These are phyloP conservation scores for Pristionchus mayeri DNA, from an alignment of 2,888 invertebrate species.

Conservation along the genomic window DNA sequence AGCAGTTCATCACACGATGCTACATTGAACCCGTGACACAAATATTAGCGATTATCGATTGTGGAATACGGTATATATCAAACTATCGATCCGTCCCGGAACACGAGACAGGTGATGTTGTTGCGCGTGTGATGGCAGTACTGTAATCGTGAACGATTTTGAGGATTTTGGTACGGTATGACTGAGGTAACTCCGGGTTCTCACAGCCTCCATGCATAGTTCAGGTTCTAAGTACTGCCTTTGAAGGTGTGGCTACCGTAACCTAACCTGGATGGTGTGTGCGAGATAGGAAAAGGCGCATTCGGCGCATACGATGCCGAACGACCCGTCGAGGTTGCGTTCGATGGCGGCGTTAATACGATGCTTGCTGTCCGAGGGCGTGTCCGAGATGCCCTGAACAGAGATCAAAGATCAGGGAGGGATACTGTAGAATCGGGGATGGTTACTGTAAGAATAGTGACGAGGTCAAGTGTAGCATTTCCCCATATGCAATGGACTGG, in stretches of 20 bases:
- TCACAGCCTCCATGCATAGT: too few relatives aligned
- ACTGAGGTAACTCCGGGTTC: too few relatives aligned
- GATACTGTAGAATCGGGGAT: too few relatives aligned
- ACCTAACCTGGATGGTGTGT: slow-evolving; percentile 43
- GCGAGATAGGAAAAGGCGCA: slow-evolving; percentile 45
- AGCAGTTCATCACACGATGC: too few relatives aligned
- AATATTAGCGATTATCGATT: neutral
- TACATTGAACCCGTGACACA: too few relatives aligned
- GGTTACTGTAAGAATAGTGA: neutral
- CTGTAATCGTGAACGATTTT: neutral
- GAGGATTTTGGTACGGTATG: neutral
- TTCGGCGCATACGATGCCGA: slow-evolving; percentile 29
- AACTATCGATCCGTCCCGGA: slow-evolving; percentile 22
- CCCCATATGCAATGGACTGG: too few relatives aligned
- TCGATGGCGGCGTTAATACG: slow-evolving; percentile 36
- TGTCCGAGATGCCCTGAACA: slow-evolving; percentile 38
- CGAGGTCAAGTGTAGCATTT: too few relatives aligned
- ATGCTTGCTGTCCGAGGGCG: slow-evolving; percentile 29
- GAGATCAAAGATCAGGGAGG: slow-evolving; percentile 21
- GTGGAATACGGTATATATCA: neutral
- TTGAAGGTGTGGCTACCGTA: slow-evolving; percentile 3
- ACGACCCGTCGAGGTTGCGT: slow-evolving; percentile 29
- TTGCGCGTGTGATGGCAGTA: slow-evolving; percentile 48
- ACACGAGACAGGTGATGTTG: slow-evolving; percentile 48
- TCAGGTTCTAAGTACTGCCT: too few relatives aligned